A percentile compares a stretch with the other conserved stretches of the same genome.
phyloP scores from a whole-genome alignment of 1,140 invertebrate genomes.

The Drosophila littoralis region DNA sequence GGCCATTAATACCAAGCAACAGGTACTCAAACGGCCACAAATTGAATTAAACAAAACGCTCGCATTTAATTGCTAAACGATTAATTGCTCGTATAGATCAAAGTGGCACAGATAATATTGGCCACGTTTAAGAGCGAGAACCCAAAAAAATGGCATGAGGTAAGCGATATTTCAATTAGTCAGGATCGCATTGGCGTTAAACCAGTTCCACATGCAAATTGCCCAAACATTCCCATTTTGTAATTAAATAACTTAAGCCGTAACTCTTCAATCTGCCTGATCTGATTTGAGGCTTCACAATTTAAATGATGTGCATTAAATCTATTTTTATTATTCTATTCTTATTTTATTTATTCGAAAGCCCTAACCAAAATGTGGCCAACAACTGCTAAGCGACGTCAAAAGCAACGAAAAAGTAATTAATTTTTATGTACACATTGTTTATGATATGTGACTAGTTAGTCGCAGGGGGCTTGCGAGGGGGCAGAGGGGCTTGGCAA shows the following conservation, averaged over 20 bases:
- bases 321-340: neutral
- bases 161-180: constrained; percentile 11
- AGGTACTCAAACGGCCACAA: constrained; percentile 19
- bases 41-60: constrained; percentile 1
- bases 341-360: neutral
- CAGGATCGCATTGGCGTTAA: neutral
- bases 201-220: constrained; percentile 18
- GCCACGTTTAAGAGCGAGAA: neutral
- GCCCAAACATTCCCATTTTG: neutral
- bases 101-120: neutral
- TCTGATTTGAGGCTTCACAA: neutral
- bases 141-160: constrained; percentile 1
- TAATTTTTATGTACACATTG: constrained; percentile 36
- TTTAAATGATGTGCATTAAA: constrained; percentile 10
- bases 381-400: neutral
- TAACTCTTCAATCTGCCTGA: neutral
- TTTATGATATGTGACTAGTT: neutral
- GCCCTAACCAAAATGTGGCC: neutral
- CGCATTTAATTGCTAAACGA: constrained; percentile 11
- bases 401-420: constrained; percentile 26
- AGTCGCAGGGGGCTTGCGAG: no score
- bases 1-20: constrained; percentile 24
- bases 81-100: constrained; percentile 10
- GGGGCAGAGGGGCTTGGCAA: neutral
- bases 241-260: neutral